Evolutionary conservation across 2,888 invertebrate genomes (phyloP).

Genomic region (Dryocosmus kuriphilus): DNA sequence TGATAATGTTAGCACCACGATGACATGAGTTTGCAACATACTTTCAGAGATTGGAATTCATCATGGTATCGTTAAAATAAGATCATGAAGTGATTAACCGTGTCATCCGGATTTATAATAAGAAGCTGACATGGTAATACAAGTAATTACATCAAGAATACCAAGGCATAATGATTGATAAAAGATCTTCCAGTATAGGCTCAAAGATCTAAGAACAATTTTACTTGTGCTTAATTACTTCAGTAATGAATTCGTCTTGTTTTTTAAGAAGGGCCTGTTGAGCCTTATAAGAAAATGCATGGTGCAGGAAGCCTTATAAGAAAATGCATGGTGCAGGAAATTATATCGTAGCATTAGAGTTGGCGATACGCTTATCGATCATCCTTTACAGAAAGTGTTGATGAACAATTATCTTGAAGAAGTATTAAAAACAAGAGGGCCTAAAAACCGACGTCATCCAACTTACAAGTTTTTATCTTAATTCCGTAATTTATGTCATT

Average conservation of each 20-base stretch:
- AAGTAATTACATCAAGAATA: slow-evolving; percentile 14
- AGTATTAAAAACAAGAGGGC: not conserved
- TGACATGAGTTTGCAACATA: slow-evolving; percentile 27
- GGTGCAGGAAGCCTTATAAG: not conserved
- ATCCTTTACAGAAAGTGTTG: slow-evolving; percentile 7
- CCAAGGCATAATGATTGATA: not conserved
- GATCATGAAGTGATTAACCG: slow-evolving; percentile 14
- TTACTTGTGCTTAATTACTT: not conserved
- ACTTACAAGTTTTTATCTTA: not conserved
- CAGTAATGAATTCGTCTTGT: not conserved
- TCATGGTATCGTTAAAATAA: not conserved
- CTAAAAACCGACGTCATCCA: not conserved
- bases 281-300: not conserved
- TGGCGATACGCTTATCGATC: not conserved
- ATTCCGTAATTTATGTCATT: not conserved
- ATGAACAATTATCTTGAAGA: not conserved
- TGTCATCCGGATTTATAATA: slow-evolving; percentile 1
- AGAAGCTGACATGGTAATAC: slow-evolving; percentile 6
- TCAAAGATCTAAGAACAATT: not conserved
- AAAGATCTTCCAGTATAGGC: not conserved
- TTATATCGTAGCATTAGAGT: not conserved
- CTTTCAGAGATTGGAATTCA: slow-evolving; percentile 10
- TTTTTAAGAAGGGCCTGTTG: not conserved
- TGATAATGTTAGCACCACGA: not conserved
- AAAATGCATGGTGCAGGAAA: not conserved